Evolutionary conservation across 2,113 vertebrate genomes (phyloP).

Genomic region (Scortum barcoo): DNA sequence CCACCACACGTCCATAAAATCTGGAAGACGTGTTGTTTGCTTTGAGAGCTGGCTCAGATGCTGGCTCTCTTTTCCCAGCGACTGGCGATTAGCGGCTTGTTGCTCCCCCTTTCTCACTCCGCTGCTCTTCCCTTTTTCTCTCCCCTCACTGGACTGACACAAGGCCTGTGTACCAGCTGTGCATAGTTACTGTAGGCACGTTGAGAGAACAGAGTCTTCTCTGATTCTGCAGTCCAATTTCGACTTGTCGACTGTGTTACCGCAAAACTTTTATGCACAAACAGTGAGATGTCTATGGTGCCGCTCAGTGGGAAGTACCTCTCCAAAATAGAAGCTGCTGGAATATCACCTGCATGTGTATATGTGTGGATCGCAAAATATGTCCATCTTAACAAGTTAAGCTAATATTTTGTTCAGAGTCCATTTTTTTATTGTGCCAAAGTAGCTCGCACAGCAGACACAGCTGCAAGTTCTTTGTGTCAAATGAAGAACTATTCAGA

Average conservation of each 20-base stretch:
- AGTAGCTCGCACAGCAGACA: not conserved
- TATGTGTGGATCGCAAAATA: slow-evolving; percentile 51
- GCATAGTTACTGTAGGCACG: slow-evolving; percentile 41
- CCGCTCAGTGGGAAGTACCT: slow-evolving; percentile 31
- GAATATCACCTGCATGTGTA: slow-evolving; percentile 66
- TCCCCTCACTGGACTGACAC: slow-evolving; percentile 39
- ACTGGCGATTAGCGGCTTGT: slow-evolving; percentile 68
- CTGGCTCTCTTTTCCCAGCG: slow-evolving; percentile 39
- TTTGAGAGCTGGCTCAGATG: slow-evolving; percentile 34
- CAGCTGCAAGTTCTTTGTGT: not conserved
- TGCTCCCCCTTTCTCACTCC: slow-evolving; percentile 56
- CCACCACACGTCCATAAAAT: slow-evolving; percentile 19
- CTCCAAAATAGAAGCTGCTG: slow-evolving; percentile 72
- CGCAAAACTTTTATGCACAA: slow-evolving; percentile 74
- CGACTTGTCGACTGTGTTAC: slow-evolving; percentile 61
- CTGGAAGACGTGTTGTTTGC: slow-evolving; percentile 48
- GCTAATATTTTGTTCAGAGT: not conserved
- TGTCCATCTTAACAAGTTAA: slow-evolving; percentile 1
- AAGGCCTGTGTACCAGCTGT: slow-evolving; percentile 30
- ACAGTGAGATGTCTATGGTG: slow-evolving; percentile 73
- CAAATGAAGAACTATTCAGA: not conserved
- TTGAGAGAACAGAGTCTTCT: slow-evolving; percentile 23
- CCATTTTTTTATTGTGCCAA: not conserved
- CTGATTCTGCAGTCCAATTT: slow-evolving; percentile 30
- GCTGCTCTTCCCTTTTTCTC: slow-evolving; percentile 39